Evolutionary conservation across 1,140 invertebrate genomes (phyloP).

Genomic region (Centruroides sculpturatus): DNA sequence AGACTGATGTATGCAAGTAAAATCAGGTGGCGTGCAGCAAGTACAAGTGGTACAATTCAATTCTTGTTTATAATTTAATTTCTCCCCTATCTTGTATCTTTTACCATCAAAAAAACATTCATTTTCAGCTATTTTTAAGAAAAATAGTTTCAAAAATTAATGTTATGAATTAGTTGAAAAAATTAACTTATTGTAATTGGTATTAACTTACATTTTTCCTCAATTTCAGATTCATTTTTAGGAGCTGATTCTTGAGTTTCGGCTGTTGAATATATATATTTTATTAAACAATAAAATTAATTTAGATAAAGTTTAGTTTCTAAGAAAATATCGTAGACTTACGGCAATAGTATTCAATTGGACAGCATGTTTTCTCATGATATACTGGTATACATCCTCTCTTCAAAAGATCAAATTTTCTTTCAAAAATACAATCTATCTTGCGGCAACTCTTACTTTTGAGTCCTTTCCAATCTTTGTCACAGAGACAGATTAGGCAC

Average conservation of each 20-base stretch:
- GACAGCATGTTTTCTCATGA: conserved; percentile 18
- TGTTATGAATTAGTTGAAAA: too few species aligned
- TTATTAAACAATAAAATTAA: too few species aligned
- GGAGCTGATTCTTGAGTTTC: too few species aligned
- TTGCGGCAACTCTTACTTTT: conserved; percentile 6
- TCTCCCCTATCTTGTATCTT: conserved; percentile 11
- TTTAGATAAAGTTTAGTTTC: too few species aligned
- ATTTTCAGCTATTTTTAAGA: too few species aligned
- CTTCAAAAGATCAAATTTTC: conserved; percentile 8
- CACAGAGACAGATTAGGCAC: conserved; percentile 16
- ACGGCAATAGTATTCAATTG: conserved; percentile 20
- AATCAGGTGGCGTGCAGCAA: conserved; percentile 17
- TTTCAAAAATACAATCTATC: conserved; percentile 12
- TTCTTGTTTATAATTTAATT: conserved; percentile 12
- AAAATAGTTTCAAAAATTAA: too few species aligned
- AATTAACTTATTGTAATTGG: too few species aligned
- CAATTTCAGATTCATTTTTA: too few species aligned
- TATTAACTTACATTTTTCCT: too few species aligned
- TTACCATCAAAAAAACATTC: conserved; percentile 10
- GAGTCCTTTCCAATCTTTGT: conserved; percentile 13
- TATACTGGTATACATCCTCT: conserved; percentile 19
- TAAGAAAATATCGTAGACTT: not conserved
- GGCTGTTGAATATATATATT: too few species aligned
- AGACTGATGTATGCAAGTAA: conserved; percentile 17
- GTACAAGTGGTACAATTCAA: conserved; percentile 18